Base-by-base conservation (phyloP, 2,888 invertebrate species). In the Ormia ochracea region DNA sequence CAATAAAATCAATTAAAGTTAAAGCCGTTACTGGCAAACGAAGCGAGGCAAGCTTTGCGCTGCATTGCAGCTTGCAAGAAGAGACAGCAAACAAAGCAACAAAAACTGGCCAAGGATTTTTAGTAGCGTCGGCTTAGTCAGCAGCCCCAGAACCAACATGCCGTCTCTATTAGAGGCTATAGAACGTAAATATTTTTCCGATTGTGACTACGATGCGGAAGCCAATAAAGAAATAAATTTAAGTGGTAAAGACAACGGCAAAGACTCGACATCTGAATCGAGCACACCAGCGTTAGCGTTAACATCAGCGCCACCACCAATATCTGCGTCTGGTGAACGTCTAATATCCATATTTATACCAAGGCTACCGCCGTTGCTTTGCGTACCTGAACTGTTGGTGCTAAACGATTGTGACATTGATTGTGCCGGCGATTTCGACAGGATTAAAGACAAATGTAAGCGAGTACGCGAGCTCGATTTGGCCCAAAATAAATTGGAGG, bases 391-490 rank as follows among this genome's bases (percentile, higher is more conserved):
- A 10, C 91, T 96, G 74, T 91, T 98, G 85, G 96, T 97, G 83
- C 92, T 98, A 70, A 97, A 97, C 86, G 96, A 96, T 90, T 96
- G 96, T 90, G 95, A 95, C 89, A 97, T 98, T 82, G 94, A 96
- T 87, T 94, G 94, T 86, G 96, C 97, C 48, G 98, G 98, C 23
- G 95, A 95, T 87, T 94, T 94, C 65, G 93, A 94, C 81, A 93
- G 93, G 79, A 91, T 97, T 70, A 93, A 94, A 41, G 94, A 94
- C 84, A 96, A 96, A 88, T 97, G 96, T 88, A 94, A 94, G 65
- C 94, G 95, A 84, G 97, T 98, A n/a, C 94, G 96, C 84, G 98
- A 98, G 89, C 92, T 98, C 83, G 98, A 98, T 89, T 92, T 98
- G 84, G 97, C 98, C 43, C 96, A 97, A 88, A 98, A 98, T 90